Percentiles rank a stretch among this genome's conserved stretches.
These are phyloP conservation scores for Glyphotaelius pellucidus DNA, from an alignment of 2,888 invertebrate species.

Conservation along the genomic window DNA sequence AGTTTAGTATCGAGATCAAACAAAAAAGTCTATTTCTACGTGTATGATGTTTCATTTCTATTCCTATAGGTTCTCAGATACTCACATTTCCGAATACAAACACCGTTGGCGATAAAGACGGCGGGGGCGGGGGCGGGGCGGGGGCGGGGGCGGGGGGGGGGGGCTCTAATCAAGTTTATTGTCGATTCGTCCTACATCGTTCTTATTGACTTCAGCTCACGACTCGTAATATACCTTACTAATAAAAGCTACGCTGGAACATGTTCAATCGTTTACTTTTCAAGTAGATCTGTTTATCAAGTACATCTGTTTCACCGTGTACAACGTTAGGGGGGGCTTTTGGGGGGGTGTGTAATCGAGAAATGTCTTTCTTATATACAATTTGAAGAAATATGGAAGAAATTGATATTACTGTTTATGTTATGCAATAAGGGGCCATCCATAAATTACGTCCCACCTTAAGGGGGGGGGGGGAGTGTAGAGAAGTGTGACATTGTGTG, in stretches of 20 bases:
- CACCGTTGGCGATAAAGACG: neutral
- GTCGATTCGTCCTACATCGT: neutral
- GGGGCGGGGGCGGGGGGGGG: neutral
- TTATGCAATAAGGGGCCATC: no score
- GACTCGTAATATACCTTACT: neutral
- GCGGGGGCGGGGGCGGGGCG: neutral
- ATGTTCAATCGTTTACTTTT: neutral
- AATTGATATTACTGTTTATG: no score
- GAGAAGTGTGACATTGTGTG: no score
- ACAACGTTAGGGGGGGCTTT: neutral
- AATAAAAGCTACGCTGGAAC: neutral
- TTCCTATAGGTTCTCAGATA: neutral
- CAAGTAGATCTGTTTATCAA: neutral
- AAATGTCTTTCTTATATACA: neutral
- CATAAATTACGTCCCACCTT: no score
- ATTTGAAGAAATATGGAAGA: neutral
- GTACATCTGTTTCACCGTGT: no score
- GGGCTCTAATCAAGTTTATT: neutral
- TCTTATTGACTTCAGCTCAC: neutral
- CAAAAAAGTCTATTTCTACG: neutral
- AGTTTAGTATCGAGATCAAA: neutral
- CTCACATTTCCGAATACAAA: neutral
- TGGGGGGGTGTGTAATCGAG: neutral
- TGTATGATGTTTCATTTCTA: neutral
- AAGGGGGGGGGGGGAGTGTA: no score